These are phyloP conservation scores for Masticophis lateralis DNA, from an alignment of 2,797 vertebrate genomes.

Conservation along the genomic window DNA sequence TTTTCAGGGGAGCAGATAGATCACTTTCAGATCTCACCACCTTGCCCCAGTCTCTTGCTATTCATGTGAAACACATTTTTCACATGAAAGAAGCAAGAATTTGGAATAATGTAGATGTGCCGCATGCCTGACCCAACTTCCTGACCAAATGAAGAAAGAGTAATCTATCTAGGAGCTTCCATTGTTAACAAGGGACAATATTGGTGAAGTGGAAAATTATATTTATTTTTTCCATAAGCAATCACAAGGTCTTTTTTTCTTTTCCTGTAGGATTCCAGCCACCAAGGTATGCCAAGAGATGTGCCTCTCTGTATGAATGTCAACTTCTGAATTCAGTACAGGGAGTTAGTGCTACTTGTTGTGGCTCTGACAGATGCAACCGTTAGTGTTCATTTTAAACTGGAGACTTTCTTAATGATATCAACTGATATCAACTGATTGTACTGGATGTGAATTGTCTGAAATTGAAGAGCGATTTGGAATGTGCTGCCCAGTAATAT, in stretches of 20 bases:
- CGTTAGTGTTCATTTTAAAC: background rate
- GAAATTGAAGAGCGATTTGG: background rate
- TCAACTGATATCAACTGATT: background rate
- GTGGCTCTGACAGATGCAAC: background rate
- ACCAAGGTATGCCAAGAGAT: background rate
- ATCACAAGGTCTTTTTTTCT: background rate
- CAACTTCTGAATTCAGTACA: fast-evolving
- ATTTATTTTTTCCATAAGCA: background rate
- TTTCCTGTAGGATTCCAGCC: background rate
- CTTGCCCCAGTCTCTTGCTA: background rate
- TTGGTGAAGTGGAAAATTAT: background rate
- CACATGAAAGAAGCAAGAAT: background rate
- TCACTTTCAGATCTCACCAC: background rate
- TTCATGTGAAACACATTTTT: background rate
- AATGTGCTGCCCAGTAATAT: background rate
- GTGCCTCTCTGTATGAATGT: background rate
- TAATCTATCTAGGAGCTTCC: background rate
- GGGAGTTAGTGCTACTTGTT: background rate
- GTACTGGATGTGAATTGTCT: background rate
- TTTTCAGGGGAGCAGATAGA: too few species aligned
- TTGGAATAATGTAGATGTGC: background rate
- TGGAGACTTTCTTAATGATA: background rate
- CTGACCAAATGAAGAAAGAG: background rate
- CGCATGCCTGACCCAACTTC: background rate
- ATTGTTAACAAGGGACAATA: background rate